These are phyloP conservation scores for Acanthoscelides obtectus DNA, from an alignment of 2,888 invertebrate genomes.

Conservation along the genomic window DNA sequence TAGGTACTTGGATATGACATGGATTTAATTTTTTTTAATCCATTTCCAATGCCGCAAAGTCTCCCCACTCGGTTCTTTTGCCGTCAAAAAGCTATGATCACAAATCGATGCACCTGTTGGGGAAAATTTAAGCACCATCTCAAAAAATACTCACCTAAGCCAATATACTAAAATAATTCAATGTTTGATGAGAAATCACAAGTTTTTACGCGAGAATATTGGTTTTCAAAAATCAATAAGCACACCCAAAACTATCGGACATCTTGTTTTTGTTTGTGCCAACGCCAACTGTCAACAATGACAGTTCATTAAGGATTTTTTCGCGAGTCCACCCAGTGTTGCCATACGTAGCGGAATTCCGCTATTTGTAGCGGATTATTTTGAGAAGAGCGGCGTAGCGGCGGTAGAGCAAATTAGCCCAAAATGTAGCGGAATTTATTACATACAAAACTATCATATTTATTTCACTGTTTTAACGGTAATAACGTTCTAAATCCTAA, in stretches of 20 bases:
- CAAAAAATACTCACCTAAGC: background rate
- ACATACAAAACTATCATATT: no score
- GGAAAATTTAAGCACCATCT: background rate
- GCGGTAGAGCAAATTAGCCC: no score
- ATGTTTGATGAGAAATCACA: background rate
- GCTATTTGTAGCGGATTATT: no score
- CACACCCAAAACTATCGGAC: background rate
- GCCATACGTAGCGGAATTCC: no score
- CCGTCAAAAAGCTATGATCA: background rate
- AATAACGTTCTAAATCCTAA: no score
- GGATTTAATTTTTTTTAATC: background rate
- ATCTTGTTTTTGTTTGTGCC: background rate
- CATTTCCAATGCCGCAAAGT: background rate
- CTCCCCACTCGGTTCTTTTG: background rate
- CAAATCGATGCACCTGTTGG: background rate
- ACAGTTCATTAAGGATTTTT: no score
- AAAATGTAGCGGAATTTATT: no score
- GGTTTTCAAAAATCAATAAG: background rate
- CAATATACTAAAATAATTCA: background rate
- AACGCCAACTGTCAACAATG: no score
- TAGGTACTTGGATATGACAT: background rate
- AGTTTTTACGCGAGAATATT: background rate
- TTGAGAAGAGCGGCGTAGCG: no score
- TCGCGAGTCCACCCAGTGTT: no score
- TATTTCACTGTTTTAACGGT: no score